Base-by-base conservation (phyloP, 2,888 invertebrate species). In the Punctoribates punctum region DNA sequence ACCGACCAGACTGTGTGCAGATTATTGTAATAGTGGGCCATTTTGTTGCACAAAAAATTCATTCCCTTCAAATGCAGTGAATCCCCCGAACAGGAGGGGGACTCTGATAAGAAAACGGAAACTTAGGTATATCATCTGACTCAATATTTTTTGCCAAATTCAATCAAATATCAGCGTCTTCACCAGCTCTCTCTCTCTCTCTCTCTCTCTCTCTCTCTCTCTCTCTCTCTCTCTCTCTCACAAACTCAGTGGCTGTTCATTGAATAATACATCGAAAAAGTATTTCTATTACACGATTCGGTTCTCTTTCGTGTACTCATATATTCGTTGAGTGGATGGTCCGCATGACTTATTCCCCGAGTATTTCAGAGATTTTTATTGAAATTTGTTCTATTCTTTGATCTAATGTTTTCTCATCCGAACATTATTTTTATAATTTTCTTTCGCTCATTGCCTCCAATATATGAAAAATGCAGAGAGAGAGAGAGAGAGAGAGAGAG, bases 71-170 rank as follows among this genome's bases (percentile, higher is more conserved):
- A 27, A 62, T 60, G 15, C 27, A 62, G 13, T 27, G 17, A 62
- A 4, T 62, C 62, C 62, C 62, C 29, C 6, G 17, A 54, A 54
- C n/a, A 17, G 29, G 62, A 60, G 62, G 62, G 62, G 25, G 62
- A 62, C 62, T 62, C 62, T 20, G 62, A 62, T 62, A 62, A 62
- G 62, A 62, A 67, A 38, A 29, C 67, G 67, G 67, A 67, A 38
- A 67, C 34, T 67, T 38, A 38, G 34, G 38, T 67, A 67, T 67
- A 67, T 67, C 34, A 38, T 38, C 17, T 38, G 1, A 67, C 67
- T 62, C 34, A 34, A 67, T 67, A 60, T 60, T 60, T n/a, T 60
- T 60, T 29, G 29, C 6, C 3, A 8, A 38, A 38, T 9, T 3
- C 23, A 54, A 48, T 23, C 13, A 25, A 46, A 5, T 17, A 73